Evolutionary conservation across 2,113 vertebrate species (phyloP).

Genomic region (Notechis scutatus): DNA sequence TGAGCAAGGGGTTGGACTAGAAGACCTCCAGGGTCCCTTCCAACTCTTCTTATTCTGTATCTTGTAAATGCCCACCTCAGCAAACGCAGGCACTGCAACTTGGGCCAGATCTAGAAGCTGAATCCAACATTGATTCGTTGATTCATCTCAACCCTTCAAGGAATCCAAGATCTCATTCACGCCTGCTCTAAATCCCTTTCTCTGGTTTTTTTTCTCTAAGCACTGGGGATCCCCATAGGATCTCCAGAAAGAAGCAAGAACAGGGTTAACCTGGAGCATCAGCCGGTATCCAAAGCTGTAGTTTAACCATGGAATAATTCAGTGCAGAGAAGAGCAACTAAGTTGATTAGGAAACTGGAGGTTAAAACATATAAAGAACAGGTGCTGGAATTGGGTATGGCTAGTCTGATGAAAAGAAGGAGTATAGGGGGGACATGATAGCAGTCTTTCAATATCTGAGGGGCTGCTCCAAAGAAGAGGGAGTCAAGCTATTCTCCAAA

Average conservation of each 20-base stretch:
- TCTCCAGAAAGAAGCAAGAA: not conserved
- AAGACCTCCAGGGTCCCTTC: too few relatives aligned
- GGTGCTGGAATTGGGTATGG: too few relatives aligned
- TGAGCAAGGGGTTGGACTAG: too few relatives aligned
- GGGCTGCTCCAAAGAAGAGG: too few relatives aligned
- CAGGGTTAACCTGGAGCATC: not conserved
- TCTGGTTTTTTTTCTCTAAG: not conserved
- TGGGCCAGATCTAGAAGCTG: not conserved
- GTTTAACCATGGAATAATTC: constrained; percentile 35
- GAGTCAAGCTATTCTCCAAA: too few relatives aligned
- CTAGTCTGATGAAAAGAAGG: too few relatives aligned
- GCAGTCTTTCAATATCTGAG: too few relatives aligned
- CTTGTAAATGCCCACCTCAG: not conserved
- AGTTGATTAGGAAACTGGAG: too few relatives aligned
- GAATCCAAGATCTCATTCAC: not conserved
- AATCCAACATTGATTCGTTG: not conserved
- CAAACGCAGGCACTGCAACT: not conserved
- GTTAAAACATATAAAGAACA: too few relatives aligned
- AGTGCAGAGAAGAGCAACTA: too few relatives aligned
- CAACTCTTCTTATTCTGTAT: too few relatives aligned
- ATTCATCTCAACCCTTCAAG: not conserved
- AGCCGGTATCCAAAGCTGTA: constrained; percentile 18
- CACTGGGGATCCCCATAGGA: not conserved
- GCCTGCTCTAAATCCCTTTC: not conserved
- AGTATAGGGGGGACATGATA: too few relatives aligned